Evolutionary conservation across 2,113 vertebrate genomes (phyloP).

Genomic region (Myotis yumanensis): DNA sequence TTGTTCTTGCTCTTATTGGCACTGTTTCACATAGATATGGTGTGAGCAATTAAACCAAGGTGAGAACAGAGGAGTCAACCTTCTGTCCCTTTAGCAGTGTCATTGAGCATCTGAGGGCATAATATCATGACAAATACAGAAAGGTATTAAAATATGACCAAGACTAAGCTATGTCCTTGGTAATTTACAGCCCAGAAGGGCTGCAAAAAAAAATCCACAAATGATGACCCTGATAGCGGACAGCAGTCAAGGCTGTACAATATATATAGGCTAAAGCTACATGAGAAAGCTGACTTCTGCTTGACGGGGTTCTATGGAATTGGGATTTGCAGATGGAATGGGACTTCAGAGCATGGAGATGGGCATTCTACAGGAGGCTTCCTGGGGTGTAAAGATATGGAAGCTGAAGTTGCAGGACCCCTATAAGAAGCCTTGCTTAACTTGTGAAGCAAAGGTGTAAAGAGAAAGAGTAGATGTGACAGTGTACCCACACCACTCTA

Average conservation of each 20-base stretch:
- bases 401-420: background rate
- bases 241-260: no score
- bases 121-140: accelerated
- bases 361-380: accelerated
- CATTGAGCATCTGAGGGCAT: no score
- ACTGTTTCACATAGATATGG: background rate
- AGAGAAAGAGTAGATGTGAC: accelerated
- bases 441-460: background rate
- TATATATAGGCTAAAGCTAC: no score
- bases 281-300: background rate
- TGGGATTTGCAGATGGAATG: no score
- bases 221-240: background rate
- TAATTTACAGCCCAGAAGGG: background rate
- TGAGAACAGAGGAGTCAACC: no score
- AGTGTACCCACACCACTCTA: background rate
- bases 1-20: background rate
- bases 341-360: accelerated
- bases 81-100: accelerated
- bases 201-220: accelerated
- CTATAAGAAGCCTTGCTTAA: background rate
- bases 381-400: background rate
- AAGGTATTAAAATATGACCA: background rate
- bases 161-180: background rate
- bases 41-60: accelerated
- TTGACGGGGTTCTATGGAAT: no score